Evolutionary conservation across 2,797 vertebrate genomes (phyloP).

Genomic region (Echeneis naucrates): DNA sequence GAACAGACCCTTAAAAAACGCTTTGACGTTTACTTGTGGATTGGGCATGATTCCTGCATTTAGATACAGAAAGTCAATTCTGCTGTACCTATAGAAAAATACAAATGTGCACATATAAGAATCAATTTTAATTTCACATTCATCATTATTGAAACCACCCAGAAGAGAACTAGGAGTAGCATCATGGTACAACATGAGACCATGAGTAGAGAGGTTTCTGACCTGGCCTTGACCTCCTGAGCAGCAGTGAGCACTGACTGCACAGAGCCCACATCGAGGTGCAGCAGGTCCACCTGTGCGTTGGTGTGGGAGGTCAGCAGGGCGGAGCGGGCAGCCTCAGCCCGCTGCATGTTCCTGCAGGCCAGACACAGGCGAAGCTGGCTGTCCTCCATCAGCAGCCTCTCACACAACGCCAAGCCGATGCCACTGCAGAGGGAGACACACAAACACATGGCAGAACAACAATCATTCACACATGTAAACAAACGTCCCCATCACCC

Average conservation of each 20-base stretch:
- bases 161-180: not conserved
- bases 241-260: conserved; percentile 87
- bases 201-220: not conserved
- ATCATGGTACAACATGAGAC: not conserved
- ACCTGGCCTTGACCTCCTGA: conserved; percentile 87
- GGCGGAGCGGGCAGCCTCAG: conserved; percentile 79
- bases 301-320: conserved; percentile 81
- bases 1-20: conserved; percentile 90
- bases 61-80: conserved; percentile 92
- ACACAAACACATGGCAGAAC: conserved; percentile 13
- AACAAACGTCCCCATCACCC: not conserved
- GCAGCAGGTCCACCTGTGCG: conserved; percentile 84
- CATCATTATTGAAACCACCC: not conserved
- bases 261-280: conserved; percentile 88
- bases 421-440: conserved; percentile 86
- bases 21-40: conserved; percentile 87
- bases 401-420: conserved; percentile 90
- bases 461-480: conserved; percentile 1
- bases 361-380: conserved; percentile 90
- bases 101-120: not conserved
- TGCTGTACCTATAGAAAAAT: conserved; percentile 86
- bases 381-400: conserved; percentile 86
- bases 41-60: conserved; percentile 98
- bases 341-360: conserved; percentile 89
- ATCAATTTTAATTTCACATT: not conserved